These are phyloP conservation scores for Zygaena filipendulae DNA, from an alignment of 2,888 invertebrate genomes.

Conservation along the genomic window DNA sequence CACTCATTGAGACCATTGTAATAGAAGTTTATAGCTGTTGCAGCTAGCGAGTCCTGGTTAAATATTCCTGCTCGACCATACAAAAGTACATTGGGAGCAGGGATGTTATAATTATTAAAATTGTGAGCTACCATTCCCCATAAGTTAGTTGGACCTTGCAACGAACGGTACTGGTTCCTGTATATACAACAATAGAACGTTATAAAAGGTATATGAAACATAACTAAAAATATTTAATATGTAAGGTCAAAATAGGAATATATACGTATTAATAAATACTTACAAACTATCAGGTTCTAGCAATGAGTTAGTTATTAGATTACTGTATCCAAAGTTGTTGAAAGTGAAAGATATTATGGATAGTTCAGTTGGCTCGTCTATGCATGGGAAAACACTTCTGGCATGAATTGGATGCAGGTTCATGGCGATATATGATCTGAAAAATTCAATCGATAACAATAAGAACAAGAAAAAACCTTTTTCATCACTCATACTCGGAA, in stretches of 20 bases:
- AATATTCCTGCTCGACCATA: conserved; percentile 28
- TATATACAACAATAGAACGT: too few species aligned
- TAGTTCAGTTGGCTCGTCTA: conserved; percentile 70
- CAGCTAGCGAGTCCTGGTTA: conserved; percentile 31
- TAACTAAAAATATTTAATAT: too few species aligned
- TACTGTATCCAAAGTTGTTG: conserved; percentile 28
- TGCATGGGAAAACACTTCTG: conserved; percentile 75
- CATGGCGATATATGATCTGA: conserved; percentile 63
- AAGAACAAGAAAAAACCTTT: too few species aligned
- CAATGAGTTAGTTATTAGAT: conserved; percentile 33
- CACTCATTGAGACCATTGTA: conserved; percentile 35
- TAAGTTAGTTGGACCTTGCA: conserved; percentile 32
- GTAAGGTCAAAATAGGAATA: too few species aligned
- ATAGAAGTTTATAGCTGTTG: conserved; percentile 34
- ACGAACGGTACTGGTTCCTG: conserved; percentile 30
- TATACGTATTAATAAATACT: too few species aligned
- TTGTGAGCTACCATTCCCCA: conserved; percentile 53
- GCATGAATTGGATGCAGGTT: conserved; percentile 72
- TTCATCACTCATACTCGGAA: too few species aligned
- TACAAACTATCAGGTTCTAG: conserved; percentile 30
- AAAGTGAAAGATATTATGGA: conserved; percentile 46
- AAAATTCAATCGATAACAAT: too few species aligned
- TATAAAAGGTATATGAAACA: too few species aligned
- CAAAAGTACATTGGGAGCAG: conserved; percentile 29
- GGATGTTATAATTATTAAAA: conserved; percentile 30